Evolutionary conservation across 92 coral and sea anemone genomes (phyloP).

Genomic region (Epizoanthus ramosus): DNA sequence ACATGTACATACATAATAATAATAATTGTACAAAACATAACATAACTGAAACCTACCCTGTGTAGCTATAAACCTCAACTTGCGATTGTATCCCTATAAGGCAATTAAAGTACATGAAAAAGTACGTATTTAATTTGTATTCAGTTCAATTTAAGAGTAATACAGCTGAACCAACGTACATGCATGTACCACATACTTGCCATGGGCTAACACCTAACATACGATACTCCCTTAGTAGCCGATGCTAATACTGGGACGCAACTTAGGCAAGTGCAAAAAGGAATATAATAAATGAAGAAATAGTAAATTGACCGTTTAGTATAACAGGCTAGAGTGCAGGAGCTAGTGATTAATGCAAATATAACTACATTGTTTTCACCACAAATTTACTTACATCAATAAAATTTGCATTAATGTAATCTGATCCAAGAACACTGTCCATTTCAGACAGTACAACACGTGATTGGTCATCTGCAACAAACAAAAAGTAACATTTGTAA

Average conservation of each 20-base stretch:
- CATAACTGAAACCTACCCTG: conserved; percentile 60
- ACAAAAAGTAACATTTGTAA: not conserved
- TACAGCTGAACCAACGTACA: not conserved
- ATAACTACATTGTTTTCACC: too few species aligned
- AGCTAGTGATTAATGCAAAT: too few species aligned
- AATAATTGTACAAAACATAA: too few species aligned
- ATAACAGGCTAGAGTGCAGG: too few species aligned
- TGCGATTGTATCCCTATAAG: conserved; percentile 77
- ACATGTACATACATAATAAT: not conserved
- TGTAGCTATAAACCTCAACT: conserved; percentile 84
- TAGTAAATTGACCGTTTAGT: too few species aligned
- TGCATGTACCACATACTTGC: not conserved
- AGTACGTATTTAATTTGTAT: not conserved
- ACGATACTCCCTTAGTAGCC: too few species aligned
- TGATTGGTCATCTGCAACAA: conserved; percentile 70
- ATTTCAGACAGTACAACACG: conserved; percentile 71
- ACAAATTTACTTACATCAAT: conserved; percentile 72
- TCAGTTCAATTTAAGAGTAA: not conserved
- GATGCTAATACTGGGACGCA: not conserved
- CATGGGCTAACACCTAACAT: too few species aligned
- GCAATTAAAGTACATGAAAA: not conserved
- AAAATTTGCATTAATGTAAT: conserved; percentile 85
- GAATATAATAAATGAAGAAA: too few species aligned
- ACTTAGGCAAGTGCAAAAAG: too few species aligned
- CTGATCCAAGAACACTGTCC: conserved; percentile 61